Base-by-base conservation (phyloP, 2,113 vertebrate species). In the Misgurnus anguillicaudatus region DNA sequence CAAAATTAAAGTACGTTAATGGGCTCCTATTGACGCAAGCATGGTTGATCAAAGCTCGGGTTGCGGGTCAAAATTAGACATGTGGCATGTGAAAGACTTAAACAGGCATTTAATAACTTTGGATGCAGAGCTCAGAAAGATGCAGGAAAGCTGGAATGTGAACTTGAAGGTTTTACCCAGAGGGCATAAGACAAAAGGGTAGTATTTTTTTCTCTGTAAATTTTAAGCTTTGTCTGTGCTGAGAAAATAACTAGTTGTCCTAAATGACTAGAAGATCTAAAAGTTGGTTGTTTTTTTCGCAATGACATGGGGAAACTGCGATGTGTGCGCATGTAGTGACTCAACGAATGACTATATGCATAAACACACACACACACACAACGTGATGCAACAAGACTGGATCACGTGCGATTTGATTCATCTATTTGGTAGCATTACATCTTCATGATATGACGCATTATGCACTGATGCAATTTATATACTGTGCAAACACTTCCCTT, bases 21-120 rank as follows among this genome's bases (percentile, higher is more conserved):
- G n/a, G 8, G 45, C 14, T 42, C 55, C 47, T 9, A 14, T 36
- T 79, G 71, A 79, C 48, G 55, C 38, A 70, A 79, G 71, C 64
- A n/a, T 13, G 62, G 39, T 3, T 9, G 45, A n/a, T 70, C 70
- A 63, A 51, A 74, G 69, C 75, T 67, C 38, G 38, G 19, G 11
- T 58, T 68, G 5, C 45, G 19, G 38, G 55, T 79, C 70, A 69
- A 38, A 42, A 16, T 55, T 73, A 68, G 16, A 38, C 16, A 31
- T 39, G 51, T 8, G 71, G 62, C 68, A 72, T 9, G 31, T 66
- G 74, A 67, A 39, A 16, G n/a, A 24, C 63, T 19, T 16, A 39
- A 16, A 16, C 53, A 68, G 41, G 41, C 62, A 8, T 74, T 68
- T 42, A 41, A 61, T 66, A 62, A 21, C 10, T 19, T 13, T 21